Evolutionary conservation across 2,113 vertebrate genomes (phyloP).

Genomic region (Hypanus sabinus): DNA sequence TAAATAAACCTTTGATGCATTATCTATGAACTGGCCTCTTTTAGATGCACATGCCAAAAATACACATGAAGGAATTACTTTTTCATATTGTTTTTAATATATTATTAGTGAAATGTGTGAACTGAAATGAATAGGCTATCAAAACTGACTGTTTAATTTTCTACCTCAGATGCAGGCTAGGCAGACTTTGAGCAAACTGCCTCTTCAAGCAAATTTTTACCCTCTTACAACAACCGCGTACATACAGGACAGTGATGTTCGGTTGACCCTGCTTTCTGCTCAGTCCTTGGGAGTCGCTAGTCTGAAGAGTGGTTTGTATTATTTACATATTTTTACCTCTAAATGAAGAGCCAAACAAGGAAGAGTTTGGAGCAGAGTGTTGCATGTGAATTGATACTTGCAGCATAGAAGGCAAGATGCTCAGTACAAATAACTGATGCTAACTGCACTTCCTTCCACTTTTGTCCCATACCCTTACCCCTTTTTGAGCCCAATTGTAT

Average conservation of each 20-base stretch:
- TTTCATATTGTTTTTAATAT: not conserved
- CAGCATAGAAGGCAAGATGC: no score
- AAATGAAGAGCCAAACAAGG: not conserved
- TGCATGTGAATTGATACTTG: not conserved
- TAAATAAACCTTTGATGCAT: not conserved
- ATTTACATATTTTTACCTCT: not conserved
- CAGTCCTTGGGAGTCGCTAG: slow-evolving; percentile 77
- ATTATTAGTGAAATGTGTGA: not conserved
- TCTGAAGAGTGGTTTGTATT: slow-evolving; percentile 65
- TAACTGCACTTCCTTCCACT: no score
- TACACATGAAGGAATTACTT: not conserved
- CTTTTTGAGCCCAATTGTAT: no score
- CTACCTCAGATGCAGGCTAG: slow-evolving; percentile 76
- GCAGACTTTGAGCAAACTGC: slow-evolving; percentile 69
- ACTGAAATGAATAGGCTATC: not conserved
- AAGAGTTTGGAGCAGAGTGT: not conserved
- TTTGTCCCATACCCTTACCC: no score
- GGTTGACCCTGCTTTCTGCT: slow-evolving; percentile 73
- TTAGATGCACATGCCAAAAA: not conserved
- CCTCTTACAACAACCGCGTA: slow-evolving; percentile 80
- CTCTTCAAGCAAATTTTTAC: slow-evolving; percentile 86
- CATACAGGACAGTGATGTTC: slow-evolving; percentile 62
- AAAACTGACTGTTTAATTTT: slow-evolving; percentile 26
- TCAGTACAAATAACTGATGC: no score
- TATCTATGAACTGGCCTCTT: not conserved